Conservation (phyloP, 2,888 invertebrate species). For the Tipula unca region DNA sequence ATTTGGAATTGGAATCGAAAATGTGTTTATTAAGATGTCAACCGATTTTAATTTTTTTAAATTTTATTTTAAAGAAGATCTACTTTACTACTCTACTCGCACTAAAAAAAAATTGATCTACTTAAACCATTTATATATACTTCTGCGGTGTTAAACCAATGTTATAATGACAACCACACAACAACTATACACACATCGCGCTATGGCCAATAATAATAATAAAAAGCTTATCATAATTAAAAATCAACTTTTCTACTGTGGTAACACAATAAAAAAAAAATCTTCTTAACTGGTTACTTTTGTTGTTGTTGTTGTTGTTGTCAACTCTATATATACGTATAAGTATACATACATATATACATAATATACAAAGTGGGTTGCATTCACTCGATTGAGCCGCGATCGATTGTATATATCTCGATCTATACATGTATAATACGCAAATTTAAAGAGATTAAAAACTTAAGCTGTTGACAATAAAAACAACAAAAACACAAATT, state of each 20-base stretch:
- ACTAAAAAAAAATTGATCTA: not conserved
- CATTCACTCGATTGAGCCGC: not conserved
- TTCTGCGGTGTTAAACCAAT: not conserved
- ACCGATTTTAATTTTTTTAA: not conserved
- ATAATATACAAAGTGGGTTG: not conserved
- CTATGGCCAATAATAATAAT: not conserved
- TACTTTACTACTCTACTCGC: not conserved
- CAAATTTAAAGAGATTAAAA: not conserved
- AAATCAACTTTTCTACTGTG: conserved; percentile 3
- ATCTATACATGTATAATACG: not conserved
- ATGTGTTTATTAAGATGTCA: not conserved
- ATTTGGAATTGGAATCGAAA: not conserved
- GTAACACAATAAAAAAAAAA: not conserved
- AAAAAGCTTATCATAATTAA: conserved; percentile 14
- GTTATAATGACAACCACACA: not conserved
- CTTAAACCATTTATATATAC: not conserved
- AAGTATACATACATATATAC: too few relatives aligned
- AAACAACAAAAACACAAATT: not conserved
- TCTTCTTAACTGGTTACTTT: not conserved
- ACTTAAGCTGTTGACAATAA: not conserved
- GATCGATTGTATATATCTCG: not conserved
- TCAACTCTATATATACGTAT: not conserved
- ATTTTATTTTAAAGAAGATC: not conserved
- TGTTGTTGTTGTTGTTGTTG: too few relatives aligned
- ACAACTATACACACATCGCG: not conserved